Evolutionary conservation across 2,888 invertebrate species (phyloP).

Genomic region (Coecobrya sp.): DNA sequence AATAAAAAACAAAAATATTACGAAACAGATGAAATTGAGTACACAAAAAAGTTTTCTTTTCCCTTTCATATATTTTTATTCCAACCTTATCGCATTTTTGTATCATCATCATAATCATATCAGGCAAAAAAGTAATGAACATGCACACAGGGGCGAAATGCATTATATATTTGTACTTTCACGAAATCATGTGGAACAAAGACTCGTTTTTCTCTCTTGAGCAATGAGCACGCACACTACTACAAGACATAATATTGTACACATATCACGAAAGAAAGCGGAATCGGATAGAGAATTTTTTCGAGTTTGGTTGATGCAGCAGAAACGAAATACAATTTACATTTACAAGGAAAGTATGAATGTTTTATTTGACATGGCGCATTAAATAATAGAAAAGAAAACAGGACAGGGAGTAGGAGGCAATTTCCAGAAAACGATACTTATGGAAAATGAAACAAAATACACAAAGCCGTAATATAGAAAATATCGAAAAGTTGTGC

Average conservation of each 20-base stretch:
- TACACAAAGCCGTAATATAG: too few species aligned
- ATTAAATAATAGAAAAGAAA: slow-evolving; percentile 46
- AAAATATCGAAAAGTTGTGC: background rate
- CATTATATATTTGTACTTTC: background rate
- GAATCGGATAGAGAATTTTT: background rate
- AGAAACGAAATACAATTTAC: background rate
- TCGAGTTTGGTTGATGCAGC: background rate
- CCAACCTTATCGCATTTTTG: background rate
- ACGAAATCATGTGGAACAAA: background rate
- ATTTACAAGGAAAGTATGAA: slow-evolving; percentile 12
- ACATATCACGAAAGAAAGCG: background rate
- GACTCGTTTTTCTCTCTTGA: background rate
- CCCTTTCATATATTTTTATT: background rate
- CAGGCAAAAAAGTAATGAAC: background rate
- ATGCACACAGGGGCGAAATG: background rate
- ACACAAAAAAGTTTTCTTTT: background rate
- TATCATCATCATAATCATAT: background rate
- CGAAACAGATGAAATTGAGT: background rate
- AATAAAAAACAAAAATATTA: slow-evolving; percentile 32
- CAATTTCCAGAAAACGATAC: background rate
- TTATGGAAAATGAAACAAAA: background rate
- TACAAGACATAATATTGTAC: background rate
- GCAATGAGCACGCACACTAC: background rate
- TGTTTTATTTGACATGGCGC: slow-evolving; percentile 28
- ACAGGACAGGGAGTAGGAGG: background rate